These are phyloP conservation scores for Centropus bengalensis DNA, from an alignment of 2,113 vertebrate genomes.

Conservation along the genomic window DNA sequence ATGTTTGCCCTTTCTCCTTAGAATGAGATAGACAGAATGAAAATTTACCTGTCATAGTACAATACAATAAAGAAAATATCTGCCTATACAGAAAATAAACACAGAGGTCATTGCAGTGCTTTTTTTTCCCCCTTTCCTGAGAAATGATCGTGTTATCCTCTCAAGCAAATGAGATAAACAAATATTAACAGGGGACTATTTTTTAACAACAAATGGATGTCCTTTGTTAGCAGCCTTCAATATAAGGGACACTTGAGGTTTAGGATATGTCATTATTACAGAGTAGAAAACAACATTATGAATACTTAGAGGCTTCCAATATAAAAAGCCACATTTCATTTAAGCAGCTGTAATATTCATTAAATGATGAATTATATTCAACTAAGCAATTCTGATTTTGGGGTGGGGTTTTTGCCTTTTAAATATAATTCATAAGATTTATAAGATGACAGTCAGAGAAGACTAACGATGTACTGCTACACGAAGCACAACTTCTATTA, in stretches of 20 bases:
- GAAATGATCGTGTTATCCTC: not conserved
- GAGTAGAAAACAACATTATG: not conserved
- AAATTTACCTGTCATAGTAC: not conserved
- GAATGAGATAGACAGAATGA: not conserved
- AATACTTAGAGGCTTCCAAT: not conserved
- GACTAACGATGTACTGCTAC: not conserved
- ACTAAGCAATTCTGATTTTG: not conserved
- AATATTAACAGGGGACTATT: not conserved
- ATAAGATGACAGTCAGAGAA: not conserved
- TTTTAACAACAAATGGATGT: not conserved
- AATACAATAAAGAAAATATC: not conserved
- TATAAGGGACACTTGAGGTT: not conserved
- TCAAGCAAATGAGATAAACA: not conserved
- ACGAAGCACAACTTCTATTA: not conserved
- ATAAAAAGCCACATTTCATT: not conserved
- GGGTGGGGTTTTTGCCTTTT: not conserved
- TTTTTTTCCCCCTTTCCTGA: not conserved
- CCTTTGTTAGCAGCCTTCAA: not conserved
- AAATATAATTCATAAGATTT: not conserved
- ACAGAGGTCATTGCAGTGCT: not conserved
- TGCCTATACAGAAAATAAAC: not conserved
- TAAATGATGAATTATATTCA: not conserved
- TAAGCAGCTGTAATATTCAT: not conserved
- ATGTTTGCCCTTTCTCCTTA: not conserved
- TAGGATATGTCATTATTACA: not conserved